These are phyloP conservation scores for Melanotaenia pygmaea DNA, from an alignment of 2,797 vertebrate species.

Conservation along the genomic window DNA sequence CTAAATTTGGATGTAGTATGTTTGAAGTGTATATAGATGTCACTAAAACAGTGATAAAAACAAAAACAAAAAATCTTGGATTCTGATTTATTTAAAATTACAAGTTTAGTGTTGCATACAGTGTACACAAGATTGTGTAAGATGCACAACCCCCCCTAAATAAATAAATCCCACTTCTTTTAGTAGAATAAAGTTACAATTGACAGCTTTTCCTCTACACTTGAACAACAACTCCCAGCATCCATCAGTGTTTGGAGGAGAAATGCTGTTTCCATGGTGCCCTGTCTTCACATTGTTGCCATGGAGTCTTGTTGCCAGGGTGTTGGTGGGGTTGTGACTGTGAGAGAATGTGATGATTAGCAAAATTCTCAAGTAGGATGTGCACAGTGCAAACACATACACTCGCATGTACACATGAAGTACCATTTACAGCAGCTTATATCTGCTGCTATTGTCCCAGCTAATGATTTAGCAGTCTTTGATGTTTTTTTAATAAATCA, in stretches of 20 bases:
- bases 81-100: neutral
- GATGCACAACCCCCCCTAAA: too few relatives aligned
- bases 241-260: slow-evolving; percentile 31
- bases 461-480: slow-evolving; percentile 46
- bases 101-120: neutral
- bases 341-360: slow-evolving; percentile 79
- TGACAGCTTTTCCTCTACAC: slow-evolving; percentile 9
- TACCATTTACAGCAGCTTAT: slow-evolving; percentile 41
- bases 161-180: neutral
- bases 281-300: slow-evolving; percentile 65
- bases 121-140: neutral
- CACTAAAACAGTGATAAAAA: neutral
- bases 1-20: neutral
- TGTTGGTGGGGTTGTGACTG: slow-evolving; percentile 61
- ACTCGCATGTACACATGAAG: slow-evolving; percentile 16
- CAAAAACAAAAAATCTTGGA: too few relatives aligned
- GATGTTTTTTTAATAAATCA: slow-evolving; percentile 52
- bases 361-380: slow-evolving; percentile 70
- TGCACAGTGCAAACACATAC: slow-evolving; percentile 31
- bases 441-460: slow-evolving; percentile 32
- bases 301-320: slow-evolving; percentile 71
- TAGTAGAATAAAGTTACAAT: neutral
- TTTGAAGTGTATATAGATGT: neutral
- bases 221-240: slow-evolving; percentile 62
- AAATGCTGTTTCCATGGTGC: slow-evolving; percentile 75